Evolutionary conservation across 2,888 invertebrate genomes (phyloP), one percentile per base, ranked within the genome.

Genomic region (Drosophila mettleri): DNA sequence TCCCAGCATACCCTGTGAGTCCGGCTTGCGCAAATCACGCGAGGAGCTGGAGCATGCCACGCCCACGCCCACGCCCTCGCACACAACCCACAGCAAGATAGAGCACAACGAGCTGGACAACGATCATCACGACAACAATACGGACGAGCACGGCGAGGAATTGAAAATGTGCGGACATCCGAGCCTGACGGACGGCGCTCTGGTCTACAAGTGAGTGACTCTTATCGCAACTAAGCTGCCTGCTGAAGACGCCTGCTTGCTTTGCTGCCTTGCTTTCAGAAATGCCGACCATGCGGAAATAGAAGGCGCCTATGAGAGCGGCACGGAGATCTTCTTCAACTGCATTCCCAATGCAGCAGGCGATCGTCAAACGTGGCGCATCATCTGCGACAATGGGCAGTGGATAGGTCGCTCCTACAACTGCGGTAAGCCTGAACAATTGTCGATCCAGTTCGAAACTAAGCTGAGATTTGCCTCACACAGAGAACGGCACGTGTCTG

Each of bases 321-420:
- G 96, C 0, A 96, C 96, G 0, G 96, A 97, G 92, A 96, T 97
- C 53, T 95, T 95, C 7, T 97, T 97, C 91, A 95, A 96, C 82
- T 97, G 97, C 90, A 96, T 96, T 75, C 95, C 95, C 1, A 95
- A 95, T 72, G 95, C 96, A 43, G 95, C 96, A 93, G 96, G 96
- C 0, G 96, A 96, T 92, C 95, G 95, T 87, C 96, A 95, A 27
- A 96, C 96, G 0, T 97, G 97, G 97, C 95, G 96, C 79, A 95
- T 97, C 24, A 94, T 96, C 60, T 97, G 97, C 84, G 96, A 97
- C 89, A 95, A 97, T 81, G 97, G 97, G 0, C 94, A 94, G 77
- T 97, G 97, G 97, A 95, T 96, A 67, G 97, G 97, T 22, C 94
- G 96, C 84, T 95, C 96, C 53, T 94, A 95, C 65, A 95, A 94